Evolutionary conservation across 1,140 invertebrate species (phyloP), one percentile per base, ranked within the genome.

Genomic region (Onthophagus taurus): DNA sequence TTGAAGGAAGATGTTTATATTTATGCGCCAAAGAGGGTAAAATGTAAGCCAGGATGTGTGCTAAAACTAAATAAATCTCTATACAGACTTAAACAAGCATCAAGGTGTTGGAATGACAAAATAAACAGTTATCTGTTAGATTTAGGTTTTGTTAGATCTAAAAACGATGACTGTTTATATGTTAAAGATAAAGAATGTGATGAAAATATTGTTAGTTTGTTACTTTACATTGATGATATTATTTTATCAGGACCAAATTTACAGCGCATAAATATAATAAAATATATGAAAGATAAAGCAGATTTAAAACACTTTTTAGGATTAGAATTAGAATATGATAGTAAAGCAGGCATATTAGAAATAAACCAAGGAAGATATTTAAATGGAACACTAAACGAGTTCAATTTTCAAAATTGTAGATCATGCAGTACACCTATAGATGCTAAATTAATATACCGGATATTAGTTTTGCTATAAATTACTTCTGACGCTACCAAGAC

Each of bases 1-100:
- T 31, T 68, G n/a, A 47, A 64, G 6, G 63, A 67, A 45, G 45
- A 57, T 16, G 57, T 67, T 24, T 67, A 55, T 47, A 61, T 69
- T 48, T 46, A 58, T 33, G 48, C 58, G 30, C 65, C 65, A 33
- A 51, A 45, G 31, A 58, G 56, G 14, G 29, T 33, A 8, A 17
- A 30, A 24, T 31, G 24, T 42, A 16, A 30, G 30, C 6, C 12
- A n/a, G 38, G 24, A 29, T 16, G 12, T 11, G 24, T 42, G 16
- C 30, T 38, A 18, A 16, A 37, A 34, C 16, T 37, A 8, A 48
- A 44, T 11, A 48, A 48, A 21, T 34, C 31, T 2, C 13, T 48
- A 30, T 42, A 48, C 13, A 41, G 46, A 14, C 24, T 48, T 5
- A 34, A 37, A 48, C 31, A 44, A 19, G 18, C 46, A 26, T 30